Evolutionary conservation across 2,797 vertebrate genomes (phyloP).

Genomic region (Gallinago stenura): DNA sequence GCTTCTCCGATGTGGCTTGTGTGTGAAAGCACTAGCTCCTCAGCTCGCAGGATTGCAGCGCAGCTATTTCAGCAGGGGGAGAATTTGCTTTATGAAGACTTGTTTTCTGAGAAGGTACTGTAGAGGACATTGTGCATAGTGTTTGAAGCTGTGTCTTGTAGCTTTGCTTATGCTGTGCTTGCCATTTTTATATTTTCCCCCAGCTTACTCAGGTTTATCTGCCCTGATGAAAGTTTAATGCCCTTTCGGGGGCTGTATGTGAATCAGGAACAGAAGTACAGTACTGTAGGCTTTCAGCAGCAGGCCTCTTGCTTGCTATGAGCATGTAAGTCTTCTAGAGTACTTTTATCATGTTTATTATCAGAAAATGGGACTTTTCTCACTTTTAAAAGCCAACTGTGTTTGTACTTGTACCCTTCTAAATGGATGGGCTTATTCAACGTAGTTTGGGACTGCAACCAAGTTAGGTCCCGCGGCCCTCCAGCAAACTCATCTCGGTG

Average conservation of each 20-base stretch:
- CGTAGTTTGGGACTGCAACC: not conserved
- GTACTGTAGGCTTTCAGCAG: not conserved
- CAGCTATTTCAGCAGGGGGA: not conserved
- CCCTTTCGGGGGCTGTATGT: not conserved
- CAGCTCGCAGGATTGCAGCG: accelerated
- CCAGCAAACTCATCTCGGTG: not conserved
- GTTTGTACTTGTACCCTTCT: not conserved
- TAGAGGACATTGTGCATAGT: not conserved
- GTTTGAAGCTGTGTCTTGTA: not conserved
- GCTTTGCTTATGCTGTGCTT: not conserved
- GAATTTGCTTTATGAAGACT: not conserved
- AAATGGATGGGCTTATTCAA: not conserved
- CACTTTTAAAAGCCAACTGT: not conserved
- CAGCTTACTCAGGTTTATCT: not conserved
- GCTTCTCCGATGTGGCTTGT: not conserved
- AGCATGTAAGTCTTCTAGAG: not conserved
- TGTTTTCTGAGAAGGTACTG: not conserved
- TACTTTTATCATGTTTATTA: not conserved
- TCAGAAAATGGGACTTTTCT: not conserved
- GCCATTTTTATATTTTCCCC: not conserved
- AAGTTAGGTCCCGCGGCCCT: not conserved
- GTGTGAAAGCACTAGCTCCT: not conserved
- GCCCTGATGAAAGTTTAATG: not conserved
- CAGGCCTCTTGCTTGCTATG: not conserved
- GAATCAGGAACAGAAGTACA: not conserved